Base-by-base conservation (phyloP, 2,797 vertebrate genomes). In the Chiroxiphia lanceolata region DNA sequence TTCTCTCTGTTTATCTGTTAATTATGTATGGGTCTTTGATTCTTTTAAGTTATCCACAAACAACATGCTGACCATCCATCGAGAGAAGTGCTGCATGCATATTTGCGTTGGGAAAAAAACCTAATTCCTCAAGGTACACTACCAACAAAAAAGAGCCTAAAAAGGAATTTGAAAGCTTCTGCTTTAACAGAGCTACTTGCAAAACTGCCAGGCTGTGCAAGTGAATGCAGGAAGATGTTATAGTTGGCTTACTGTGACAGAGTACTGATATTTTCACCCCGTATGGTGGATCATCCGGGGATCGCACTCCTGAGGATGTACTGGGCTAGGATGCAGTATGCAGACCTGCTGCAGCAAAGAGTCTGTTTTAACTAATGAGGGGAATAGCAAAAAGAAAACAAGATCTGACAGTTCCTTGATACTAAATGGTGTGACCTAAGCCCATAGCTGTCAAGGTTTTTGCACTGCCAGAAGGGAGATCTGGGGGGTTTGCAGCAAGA, bases 331-430 rank as follows among this genome's bases (percentile, higher is more conserved):
- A 94, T 81, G 90, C 44, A 89, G 60, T 11, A 56, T 15, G 67
- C 42, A 92, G 88, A 93, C 85, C 69, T 74, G 78, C 40, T 85
- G 71, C 57, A 87, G 78, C 40, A 82, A 78, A 84, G 56, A 75
- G 83, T 89, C 60, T 70, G 68, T 78, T 97, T 95, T 96, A 54
- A 79, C 94, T 97, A 97, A 98, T 91, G 94, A 98, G 96, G 54
- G 70, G 95, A 96, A 93, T 0, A 91, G 76, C 33, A 48, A 70
- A 92, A 95, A 96, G 69, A 80, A 97, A 97, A 97, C 94, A 57
- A 75, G 80, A 60, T 71, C 94, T 97, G 96, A 95, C 97, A 97
- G 70, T 44, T 95, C 63, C 96, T 96, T 95, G 90, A 92, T 95
- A 96, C 68, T 96, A 90, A 97, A 59, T 78, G 68, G 64, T 91